Evolutionary conservation across 2,888 invertebrate species (phyloP), one percentile per base, ranked within the genome.

Genomic region (Arctia plantaginis): DNA sequence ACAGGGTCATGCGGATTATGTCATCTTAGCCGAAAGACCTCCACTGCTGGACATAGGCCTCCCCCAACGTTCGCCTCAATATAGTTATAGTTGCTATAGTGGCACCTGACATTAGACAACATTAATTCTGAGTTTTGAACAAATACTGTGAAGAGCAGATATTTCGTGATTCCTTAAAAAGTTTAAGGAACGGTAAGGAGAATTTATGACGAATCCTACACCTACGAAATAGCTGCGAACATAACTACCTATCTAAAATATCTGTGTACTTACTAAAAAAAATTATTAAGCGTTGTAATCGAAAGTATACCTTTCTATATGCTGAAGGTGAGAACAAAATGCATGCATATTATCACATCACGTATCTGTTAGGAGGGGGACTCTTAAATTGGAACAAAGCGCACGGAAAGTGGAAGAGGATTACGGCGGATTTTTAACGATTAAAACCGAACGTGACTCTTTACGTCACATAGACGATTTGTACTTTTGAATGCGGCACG

Each of bases 391-490:
- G 33, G 33, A 47, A 67, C 23, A 33, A 33, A 30, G 47, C 47
- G 23, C 44, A 47, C 4, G 33, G 23, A 33, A 33, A 23, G 23
- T 67, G 23, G 30, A 30, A 67, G 20, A 10, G 44, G 67, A 67
- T 67, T 67, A 44, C 23, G 33, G 13, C 12, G 47, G 47, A 67
- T 67, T 67, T 67, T 67, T 67, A 47, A 47, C 39, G n/a, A 35
- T 55, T 51, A 69, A 55, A 18, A 62, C 39, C 18, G 39, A 69
- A 55, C 59, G 59, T n/a, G 59, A 69, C 39, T 27, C 62, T 39
- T 27, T 41, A 15, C 39, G 8, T 39, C n/a, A 41, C 39, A 30
- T 30, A 20, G 23, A 33, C 47, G 33, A 62, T 18, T 6, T 47
- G 20, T 30, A 6, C 33, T 23, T 33, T 33, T 33, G 44, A 47